phyloP scores from a whole-genome alignment of 2,797 vertebrate species.

The Acanthiza pusilla region DNA sequence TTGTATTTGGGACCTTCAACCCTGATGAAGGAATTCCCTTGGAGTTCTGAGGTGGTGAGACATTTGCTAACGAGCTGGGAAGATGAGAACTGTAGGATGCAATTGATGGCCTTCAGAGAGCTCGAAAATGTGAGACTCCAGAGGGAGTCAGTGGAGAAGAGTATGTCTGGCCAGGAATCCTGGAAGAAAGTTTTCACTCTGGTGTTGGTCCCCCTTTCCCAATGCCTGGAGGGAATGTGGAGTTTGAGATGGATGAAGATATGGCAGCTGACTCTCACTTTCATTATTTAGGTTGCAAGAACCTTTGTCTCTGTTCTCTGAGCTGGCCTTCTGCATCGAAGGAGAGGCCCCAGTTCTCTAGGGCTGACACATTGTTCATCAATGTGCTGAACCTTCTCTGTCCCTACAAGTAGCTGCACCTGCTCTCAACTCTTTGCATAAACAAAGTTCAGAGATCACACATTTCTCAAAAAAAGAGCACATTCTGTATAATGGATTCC shows the following conservation, averaged over 20 bases:
- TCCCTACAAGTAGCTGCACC: background rate
- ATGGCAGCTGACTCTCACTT: background rate
- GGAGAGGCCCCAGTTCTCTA: background rate
- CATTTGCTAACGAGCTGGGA: background rate
- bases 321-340: background rate
- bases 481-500: background rate
- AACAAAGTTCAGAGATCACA: background rate
- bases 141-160: background rate
- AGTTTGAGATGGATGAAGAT: background rate
- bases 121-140: rapidly evolving
- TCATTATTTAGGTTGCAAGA: background rate
- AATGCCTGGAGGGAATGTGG: rapidly evolving
- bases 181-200: background rate
- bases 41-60: background rate
- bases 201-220: background rate
- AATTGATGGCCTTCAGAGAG: background rate
- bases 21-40: background rate
- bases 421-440: background rate
- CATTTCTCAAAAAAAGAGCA: background rate
- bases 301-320: background rate
- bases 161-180: background rate
- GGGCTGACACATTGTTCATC: background rate
- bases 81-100: background rate
- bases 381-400: background rate
- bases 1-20: background rate